Evolutionary conservation across 2,797 vertebrate genomes (phyloP), one percentile per base, ranked within the genome.

Genomic region (Macropodus opercularis): DNA sequence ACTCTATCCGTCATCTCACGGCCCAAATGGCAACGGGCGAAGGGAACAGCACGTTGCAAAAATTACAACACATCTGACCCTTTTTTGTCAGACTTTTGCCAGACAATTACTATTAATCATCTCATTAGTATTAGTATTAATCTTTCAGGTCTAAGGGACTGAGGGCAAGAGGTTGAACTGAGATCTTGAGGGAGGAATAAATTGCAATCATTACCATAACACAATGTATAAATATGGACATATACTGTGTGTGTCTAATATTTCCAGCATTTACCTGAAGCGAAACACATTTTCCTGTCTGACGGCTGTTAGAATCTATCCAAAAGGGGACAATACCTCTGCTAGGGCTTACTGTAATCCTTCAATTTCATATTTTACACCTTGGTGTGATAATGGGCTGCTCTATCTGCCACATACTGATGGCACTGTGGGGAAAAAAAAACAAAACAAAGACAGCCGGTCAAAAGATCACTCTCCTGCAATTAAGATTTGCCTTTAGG

Each of bases 341-440:
- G 61, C 44, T n/a, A 51, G 63, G 83, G 80, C 62, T 85, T 79
- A 79, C 47, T 64, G 55, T 89, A 87, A 87, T 87, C 83, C 79
- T 79, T 80, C 75, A 84, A 81, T 87, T 88, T 85, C 46, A 85
- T 66, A 80, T 79, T 80, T 83, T 65, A 73, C n/a, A n/a, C 56
- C 59, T 0, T 4, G 22, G 32, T 44, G 44, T 53, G 68, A 87
- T 84, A 81, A 78, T 27, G 1, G 43, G 65, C 51, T 38, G 43
- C 70, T 78, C 57, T 70, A 70, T 80, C 81, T 75, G 77, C 56
- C 69, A 58, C 69, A 63, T 40, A 55, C 71, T 64, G 61, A 71
- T 50, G 67, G 58, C 54, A 68, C 75, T 49, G 63, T 69, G 61
- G n/a, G n/a, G n/a, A n/a, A 73, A 27, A 29, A 12, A 13, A 32